Base-by-base conservation (phyloP, 2,797 vertebrate genomes). In the Lophotriccus pileatus region DNA sequence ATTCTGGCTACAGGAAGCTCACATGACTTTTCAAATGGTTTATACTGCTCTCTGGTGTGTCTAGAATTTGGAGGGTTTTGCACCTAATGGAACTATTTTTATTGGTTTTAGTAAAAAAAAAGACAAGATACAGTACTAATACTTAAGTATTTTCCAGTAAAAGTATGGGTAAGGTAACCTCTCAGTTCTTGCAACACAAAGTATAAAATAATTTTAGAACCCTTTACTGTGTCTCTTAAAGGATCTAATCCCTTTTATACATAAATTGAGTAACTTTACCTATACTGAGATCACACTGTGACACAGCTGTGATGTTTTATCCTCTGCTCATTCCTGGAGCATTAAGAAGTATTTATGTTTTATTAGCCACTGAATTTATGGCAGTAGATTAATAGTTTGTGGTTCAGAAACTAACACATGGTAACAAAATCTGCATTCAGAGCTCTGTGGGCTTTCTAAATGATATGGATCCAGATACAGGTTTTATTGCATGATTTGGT, bases 401-500 rank as follows among this genome's bases (percentile, higher is more conserved):
- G 50, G 14, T 79, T 63, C 21, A 75, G 21, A 93, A 84, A 50
- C 58, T 78, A 91, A 68, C 39, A 49, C 10, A 39, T 24, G 6
- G 25, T 81, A 28, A 68, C 30, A 58, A 46, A 87, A 39, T 58
- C 28, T 68, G 32, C 28, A 34, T 47, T 85, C 30, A 32, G 41
- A 80, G 22, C 36, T 83, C 32, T 34, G 12, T 36, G 43, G 25
- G 25, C 76, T 92, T 91, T 92, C 37, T 87, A 41, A 80, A 30
- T 52, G 19, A 3, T 52, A 9, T 12, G 2, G 1, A 28, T 64
- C 39, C 89, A 32, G 32, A 27, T 58, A 25, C 25, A 27, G n/a
- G 2, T 73, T 80, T 84, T 70, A 49, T 17, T 0, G 0, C 3
- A 6, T 62, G 0, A 32, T 72, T 84, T 74, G 36, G 1, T 13